Evolutionary conservation across 2,888 invertebrate genomes (phyloP).

Genomic region (Meteorus colon): DNA sequence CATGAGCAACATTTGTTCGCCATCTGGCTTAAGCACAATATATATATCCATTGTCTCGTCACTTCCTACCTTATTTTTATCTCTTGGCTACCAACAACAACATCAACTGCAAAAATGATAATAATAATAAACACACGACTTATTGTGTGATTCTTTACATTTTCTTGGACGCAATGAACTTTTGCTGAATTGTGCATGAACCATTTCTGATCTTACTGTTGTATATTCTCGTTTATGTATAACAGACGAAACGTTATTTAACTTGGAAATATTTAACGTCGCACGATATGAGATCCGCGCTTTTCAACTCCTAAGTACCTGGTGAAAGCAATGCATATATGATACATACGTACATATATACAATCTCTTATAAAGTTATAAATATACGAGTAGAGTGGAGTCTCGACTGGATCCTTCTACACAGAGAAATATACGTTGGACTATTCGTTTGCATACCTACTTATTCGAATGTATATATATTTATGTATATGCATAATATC

Average conservation of each 20-base stretch:
- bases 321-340: slow-evolving; percentile 43
- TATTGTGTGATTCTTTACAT: no score
- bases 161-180: background rate
- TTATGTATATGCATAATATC: background rate
- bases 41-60: background rate
- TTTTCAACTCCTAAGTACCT: slow-evolving; percentile 63
- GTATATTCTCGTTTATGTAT: slow-evolving; percentile 25
- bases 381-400: slow-evolving; percentile 28
- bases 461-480: slow-evolving; percentile 19
- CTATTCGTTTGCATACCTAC: slow-evolving; percentile 35
- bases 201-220: background rate
- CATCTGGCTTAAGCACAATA: background rate
- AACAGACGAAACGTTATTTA: slow-evolving; percentile 62
- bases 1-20: slow-evolving; percentile 13
- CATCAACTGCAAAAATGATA: no score
- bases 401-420: slow-evolving; percentile 17
- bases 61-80: no score
- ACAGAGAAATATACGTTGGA: slow-evolving; percentile 40
- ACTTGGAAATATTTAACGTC: slow-evolving; percentile 70
- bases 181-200: background rate
- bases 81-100: background rate
- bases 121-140: no score
- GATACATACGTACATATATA: background rate
- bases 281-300: slow-evolving; percentile 69
- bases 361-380: slow-evolving; percentile 1